Evolutionary conservation across 2,113 vertebrate species (phyloP).

Genomic region (Otocyon megalotis): DNA sequence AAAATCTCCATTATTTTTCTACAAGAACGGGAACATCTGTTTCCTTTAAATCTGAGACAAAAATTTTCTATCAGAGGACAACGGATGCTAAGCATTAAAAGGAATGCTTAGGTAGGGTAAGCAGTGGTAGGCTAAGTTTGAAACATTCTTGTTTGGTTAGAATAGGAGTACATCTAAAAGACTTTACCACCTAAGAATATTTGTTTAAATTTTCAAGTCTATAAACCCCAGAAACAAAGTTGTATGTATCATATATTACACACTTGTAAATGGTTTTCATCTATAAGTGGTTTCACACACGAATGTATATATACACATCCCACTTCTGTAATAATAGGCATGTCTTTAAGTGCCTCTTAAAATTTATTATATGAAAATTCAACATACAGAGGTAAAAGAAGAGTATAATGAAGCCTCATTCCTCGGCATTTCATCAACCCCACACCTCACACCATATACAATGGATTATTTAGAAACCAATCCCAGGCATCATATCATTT

Average conservation of each 20-base stretch:
- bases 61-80: neutral
- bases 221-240: conserved; percentile 42
- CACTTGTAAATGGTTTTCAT: conserved; percentile 60
- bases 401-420: neutral
- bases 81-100: conserved; percentile 65
- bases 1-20: conserved; percentile 52
- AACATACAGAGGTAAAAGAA: conserved; percentile 46
- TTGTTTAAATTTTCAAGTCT: conserved; percentile 60
- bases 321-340: conserved; percentile 55
- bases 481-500: neutral
- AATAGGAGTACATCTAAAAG: conserved; percentile 52
- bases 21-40: conserved; percentile 60
- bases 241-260: conserved; percentile 48
- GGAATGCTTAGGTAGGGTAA: conserved; percentile 52
- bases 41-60: conserved; percentile 56
- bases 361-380: conserved; percentile 49
- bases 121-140: conserved; percentile 41
- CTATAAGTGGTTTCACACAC: conserved; percentile 62
- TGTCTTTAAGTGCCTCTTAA: conserved; percentile 56
- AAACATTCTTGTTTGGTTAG: conserved; percentile 38
- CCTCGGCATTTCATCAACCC: neutral
- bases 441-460: neutral
- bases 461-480: conserved; percentile 4
- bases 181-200: conserved; percentile 54
- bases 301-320: neutral